A percentile compares a stretch with the other conserved stretches of the same genome.
These are phyloP conservation scores for Patiria miniata DNA, from an alignment of 35 echinoderm and acorn worm genomes.

Conservation along the genomic window DNA sequence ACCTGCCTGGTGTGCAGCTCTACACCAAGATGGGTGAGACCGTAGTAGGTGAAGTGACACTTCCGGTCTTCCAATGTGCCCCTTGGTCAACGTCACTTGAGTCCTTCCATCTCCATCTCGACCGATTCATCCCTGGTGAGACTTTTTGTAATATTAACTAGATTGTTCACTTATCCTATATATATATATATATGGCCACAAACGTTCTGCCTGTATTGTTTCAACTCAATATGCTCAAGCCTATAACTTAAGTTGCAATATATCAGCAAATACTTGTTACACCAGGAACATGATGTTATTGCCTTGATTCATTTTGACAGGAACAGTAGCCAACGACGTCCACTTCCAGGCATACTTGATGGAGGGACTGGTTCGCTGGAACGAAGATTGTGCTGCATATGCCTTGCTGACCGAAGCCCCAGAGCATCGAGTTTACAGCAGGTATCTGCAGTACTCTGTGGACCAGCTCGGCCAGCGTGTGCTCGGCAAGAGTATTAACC, in stretches of 20 bases:
- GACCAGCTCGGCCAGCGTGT: slow-evolving; percentile 25
- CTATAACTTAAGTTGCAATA: too few relatives aligned
- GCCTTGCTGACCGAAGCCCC: not conserved
- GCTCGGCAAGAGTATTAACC: slow-evolving; percentile 31
- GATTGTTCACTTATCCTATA: not conserved
- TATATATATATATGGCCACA: not conserved
- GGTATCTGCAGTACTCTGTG: not conserved
- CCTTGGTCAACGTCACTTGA: slow-evolving; percentile 73
- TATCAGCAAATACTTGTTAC: too few relatives aligned
- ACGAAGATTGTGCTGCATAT: slow-evolving; percentile 28
- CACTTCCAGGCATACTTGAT: slow-evolving; percentile 75
- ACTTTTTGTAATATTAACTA: too few relatives aligned
- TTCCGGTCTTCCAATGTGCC: slow-evolving; percentile 71
- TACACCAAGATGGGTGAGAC: slow-evolving; percentile 67
- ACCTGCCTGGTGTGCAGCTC: slow-evolving; percentile 55
- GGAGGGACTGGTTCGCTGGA: slow-evolving; percentile 62
- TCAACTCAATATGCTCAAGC: too few relatives aligned
- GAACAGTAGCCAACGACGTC: slow-evolving; percentile 44
- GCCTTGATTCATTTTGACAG: slow-evolving; percentile 17
- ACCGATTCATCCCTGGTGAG: slow-evolving; percentile 69
- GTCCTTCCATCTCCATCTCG: slow-evolving; percentile 76
- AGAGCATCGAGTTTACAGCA: not conserved
- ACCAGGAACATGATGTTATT: not conserved
- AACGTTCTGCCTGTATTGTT: too few relatives aligned
- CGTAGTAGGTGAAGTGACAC: slow-evolving; percentile 37